Conservation (phyloP, 2,888 invertebrate species). For the Dasypogon diadema region DNA sequence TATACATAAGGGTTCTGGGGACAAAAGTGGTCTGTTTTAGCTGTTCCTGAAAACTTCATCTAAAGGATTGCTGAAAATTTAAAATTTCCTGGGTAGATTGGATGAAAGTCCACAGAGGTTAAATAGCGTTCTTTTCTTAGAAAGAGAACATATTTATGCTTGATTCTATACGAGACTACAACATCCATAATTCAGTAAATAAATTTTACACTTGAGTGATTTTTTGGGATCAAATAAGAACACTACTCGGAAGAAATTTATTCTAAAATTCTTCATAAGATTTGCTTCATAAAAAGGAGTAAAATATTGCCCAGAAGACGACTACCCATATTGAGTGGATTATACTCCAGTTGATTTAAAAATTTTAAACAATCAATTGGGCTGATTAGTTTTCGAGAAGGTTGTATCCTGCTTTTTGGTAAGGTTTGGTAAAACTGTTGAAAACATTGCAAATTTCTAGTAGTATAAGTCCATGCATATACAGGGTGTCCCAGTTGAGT, state of each 20-base stretch:
- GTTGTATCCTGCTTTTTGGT: neutral
- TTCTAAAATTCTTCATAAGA: constrained; percentile 32
- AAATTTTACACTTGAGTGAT: constrained; percentile 54
- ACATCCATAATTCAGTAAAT: constrained; percentile 55
- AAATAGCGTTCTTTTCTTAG: neutral
- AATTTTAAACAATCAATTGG: constrained; percentile 31
- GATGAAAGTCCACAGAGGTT: neutral
- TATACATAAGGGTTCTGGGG: neutral
- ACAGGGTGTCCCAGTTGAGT: neutral
- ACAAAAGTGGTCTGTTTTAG: constrained; percentile 18
- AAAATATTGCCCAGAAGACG: neutral
- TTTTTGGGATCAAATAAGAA: neutral
- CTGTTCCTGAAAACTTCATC: constrained; percentile 15
- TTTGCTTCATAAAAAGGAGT: neutral
- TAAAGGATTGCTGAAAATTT: constrained; percentile 4
- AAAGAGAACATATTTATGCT: neutral
- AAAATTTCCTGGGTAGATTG: constrained; percentile 17
- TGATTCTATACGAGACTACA: constrained; percentile 10
- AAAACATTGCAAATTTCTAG: neutral
- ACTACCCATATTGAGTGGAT: constrained; percentile 3
- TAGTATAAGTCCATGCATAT: neutral
- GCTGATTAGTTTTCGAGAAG: constrained; percentile 1
- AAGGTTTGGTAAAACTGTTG: neutral
- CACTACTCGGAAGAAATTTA: constrained; percentile 9
- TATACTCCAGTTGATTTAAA: neutral